Evolutionary conservation across 2,113 vertebrate genomes (phyloP), one percentile per base, ranked within the genome.

Genomic region (Malaclemys terrapin): DNA sequence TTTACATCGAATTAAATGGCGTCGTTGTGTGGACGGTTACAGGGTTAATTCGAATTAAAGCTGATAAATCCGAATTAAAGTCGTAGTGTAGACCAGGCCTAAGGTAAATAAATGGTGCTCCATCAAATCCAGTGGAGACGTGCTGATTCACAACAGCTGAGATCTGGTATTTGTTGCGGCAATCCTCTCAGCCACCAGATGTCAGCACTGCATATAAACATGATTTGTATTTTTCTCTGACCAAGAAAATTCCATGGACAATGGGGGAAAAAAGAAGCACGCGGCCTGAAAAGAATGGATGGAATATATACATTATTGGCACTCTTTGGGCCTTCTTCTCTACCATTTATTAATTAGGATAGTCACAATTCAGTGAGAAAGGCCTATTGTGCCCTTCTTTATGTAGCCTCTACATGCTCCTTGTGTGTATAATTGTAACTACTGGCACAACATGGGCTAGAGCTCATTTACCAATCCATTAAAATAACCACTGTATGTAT

Each of bases 161-260:
- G 45, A 85, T 90, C 94, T 88, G 12, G 90, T 75, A 52, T 45
- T 52, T 52, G 42, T 59, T 94, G 79, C 27, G 91, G 38, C 65
- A 49, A 85, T 59, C 3, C 24, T 27, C 50, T 94, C 88, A 88
- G 29, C 47, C 88, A 90, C 80, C 65, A 97, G 89, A 93, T 97
- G 94, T 91, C 94, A 97, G 76, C 79, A 92, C 42, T 75, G 87
- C 87, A 84, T 49, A 78, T 47, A 1, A 0, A 78, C 83, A 56
- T 53, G 24, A 53, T 45, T 85, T 78, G 59, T 4, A 65, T 91
- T 93, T 93, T 47, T 38, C 84, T 93, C 87, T 89, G 54, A 56
- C 91, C 56, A 93, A 89, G 92, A 80, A 14, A n/a, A 76, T 49
- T 54, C 13, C 5, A 24, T 42, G 17, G 49, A 47, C 8, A 57